Conservation (phyloP, 1,140 invertebrate genomes). For the Drosophila sp. region DNA sequence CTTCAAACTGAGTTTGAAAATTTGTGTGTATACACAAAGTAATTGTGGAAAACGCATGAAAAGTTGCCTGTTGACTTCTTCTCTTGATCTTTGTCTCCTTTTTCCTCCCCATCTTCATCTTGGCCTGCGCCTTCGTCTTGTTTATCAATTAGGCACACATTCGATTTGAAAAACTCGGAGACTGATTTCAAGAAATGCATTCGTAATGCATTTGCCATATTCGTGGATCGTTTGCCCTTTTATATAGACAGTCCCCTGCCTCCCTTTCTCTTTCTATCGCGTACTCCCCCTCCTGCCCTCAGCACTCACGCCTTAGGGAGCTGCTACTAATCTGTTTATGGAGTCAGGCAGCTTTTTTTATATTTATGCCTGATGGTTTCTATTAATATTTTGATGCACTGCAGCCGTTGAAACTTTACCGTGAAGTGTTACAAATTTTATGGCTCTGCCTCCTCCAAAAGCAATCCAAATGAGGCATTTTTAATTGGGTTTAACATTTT, state of each 20-base stretch:
- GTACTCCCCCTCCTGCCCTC: neutral
- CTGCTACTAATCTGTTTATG: conserved; percentile 77
- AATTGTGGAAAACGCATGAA: conserved; percentile 29
- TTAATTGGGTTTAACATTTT: conserved; percentile 55
- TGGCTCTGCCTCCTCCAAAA: conserved; percentile 17
- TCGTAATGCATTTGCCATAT: conserved; percentile 60
- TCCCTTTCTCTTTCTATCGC: neutral
- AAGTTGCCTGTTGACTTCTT: conserved; percentile 9
- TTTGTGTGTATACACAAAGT: conserved; percentile 33
- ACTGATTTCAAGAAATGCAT: conserved; percentile 52
- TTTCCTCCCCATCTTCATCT: neutral
- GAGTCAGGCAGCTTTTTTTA: conserved; percentile 45
- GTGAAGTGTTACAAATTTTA: conserved; percentile 78
- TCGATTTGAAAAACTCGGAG: conserved; percentile 18
- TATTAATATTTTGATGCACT: conserved; percentile 65
- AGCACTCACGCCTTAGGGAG: conserved; percentile 4
- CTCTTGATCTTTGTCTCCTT: conserved; percentile 3
- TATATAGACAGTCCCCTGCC: conserved; percentile 5
- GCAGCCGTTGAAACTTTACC: conserved; percentile 37
- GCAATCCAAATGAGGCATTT: conserved; percentile 28
- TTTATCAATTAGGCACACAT: conserved; percentile 78
- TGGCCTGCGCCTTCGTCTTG: conserved; percentile 53
- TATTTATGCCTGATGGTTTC: conserved; percentile 59
- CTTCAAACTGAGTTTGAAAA: conserved; percentile 31
- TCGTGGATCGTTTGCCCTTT: conserved; percentile 23